Evolutionary conservation across 2,797 vertebrate genomes (phyloP).

Genomic region (Anabacerthia variegaticeps): DNA sequence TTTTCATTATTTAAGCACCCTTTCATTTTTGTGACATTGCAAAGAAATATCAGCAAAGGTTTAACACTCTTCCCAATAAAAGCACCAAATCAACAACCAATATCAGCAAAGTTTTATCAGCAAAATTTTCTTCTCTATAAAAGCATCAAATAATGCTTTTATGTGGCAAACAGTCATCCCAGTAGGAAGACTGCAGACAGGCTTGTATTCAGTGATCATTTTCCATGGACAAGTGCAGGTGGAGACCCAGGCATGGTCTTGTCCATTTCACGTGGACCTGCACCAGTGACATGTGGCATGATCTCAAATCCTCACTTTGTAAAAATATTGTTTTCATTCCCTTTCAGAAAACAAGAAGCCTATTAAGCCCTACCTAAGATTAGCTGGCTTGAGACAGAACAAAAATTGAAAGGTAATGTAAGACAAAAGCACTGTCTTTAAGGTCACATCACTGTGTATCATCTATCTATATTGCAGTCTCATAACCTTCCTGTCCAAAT

Average conservation of each 20-base stretch:
- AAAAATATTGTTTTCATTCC: not conserved
- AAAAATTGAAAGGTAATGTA: conserved; percentile 7
- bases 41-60: not conserved
- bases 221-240: not conserved
- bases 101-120: not conserved
- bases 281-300: rapidly evolving
- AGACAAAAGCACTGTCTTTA: conserved; percentile 28
- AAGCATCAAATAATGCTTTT: not conserved
- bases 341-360: not conserved
- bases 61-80: not conserved
- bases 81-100: not conserved
- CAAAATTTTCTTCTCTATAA: not conserved
- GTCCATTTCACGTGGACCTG: not conserved
- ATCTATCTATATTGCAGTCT: conserved; percentile 3
- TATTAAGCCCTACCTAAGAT: conserved; percentile 7
- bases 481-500: conserved; percentile 39
- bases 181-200: not conserved
- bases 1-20: not conserved
- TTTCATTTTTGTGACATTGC: not conserved
- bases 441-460: conserved; percentile 13
- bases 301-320: not conserved
- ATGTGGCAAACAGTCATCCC: not conserved
- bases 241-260: not conserved
- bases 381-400: not conserved
- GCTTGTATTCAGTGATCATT: not conserved